These are phyloP conservation scores for Oscheius sp. DNA, from an alignment of 1,140 invertebrate genomes.

Conservation along the genomic window DNA sequence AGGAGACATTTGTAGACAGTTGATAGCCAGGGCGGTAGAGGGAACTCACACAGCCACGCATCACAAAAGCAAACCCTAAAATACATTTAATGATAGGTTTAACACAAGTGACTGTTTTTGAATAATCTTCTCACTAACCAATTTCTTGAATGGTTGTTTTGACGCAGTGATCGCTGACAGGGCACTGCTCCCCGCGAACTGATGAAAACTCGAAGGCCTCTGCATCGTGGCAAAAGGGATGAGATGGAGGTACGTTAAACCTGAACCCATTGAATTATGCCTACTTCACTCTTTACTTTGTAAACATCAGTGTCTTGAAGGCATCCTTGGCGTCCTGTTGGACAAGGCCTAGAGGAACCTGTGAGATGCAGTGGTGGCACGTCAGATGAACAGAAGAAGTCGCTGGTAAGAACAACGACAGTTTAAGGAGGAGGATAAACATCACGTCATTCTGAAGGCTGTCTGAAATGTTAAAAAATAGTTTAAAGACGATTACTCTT, in stretches of 20 bases:
- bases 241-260: neutral
- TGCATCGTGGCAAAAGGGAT: neutral
- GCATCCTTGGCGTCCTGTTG: neutral
- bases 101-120: too few species aligned
- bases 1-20: neutral
- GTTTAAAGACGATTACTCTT: neutral
- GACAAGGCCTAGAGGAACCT: neutral
- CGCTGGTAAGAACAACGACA: neutral
- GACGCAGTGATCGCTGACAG: neutral
- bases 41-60: neutral
- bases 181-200: neutral
- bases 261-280: neutral
- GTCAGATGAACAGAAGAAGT: neutral
- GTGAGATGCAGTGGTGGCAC: constrained; percentile 3
- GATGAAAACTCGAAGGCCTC: neutral
- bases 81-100: neutral
- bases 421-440: neutral
- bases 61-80: neutral
- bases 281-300: neutral
- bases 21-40: neutral
- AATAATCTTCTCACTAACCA: neutral
- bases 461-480: neutral
- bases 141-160: neutral
- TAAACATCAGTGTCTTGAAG: neutral
- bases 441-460: constrained; percentile 6